phyloP scores from a whole-genome alignment of 2,888 invertebrate species.

The Nebria salina region DNA sequence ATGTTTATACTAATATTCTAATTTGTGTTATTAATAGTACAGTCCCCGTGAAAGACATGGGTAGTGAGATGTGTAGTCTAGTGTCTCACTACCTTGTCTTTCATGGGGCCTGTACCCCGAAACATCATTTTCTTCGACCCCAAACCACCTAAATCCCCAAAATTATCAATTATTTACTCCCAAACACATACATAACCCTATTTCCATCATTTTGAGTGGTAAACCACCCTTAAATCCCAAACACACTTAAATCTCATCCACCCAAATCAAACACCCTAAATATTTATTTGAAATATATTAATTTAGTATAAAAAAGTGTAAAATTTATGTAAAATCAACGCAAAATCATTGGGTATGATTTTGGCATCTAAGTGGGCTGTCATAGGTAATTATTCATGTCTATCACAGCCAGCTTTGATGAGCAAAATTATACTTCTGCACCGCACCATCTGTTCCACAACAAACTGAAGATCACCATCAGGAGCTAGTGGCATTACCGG shows the following conservation, averaged over 20 bases:
- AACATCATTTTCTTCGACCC: neutral
- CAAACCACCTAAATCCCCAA: neutral
- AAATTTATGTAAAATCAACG: neutral
- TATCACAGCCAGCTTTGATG: constrained; percentile 98
- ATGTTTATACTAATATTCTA: neutral
- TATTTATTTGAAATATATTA: no score
- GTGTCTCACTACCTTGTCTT: constrained; percentile 99
- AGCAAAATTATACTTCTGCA: constrained; percentile 69
- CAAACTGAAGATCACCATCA: constrained; percentile 3
- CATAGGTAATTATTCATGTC: constrained; percentile 72
- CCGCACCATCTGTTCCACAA: constrained; percentile 14
- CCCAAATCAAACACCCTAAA: no score
- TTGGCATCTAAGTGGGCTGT: constrained; percentile 84
- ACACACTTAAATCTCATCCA: no score
- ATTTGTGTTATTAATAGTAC: constrained; percentile 48
- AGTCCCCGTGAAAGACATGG: constrained; percentile 94
- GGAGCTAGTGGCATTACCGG: constrained; percentile 60
- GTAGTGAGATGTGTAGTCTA: constrained; percentile 91
- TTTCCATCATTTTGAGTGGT: no score
- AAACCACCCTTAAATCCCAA: neutral
- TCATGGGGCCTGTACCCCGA: constrained; percentile 74
- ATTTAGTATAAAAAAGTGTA: no score
- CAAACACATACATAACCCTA: neutral
- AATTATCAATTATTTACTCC: neutral
- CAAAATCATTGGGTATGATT: constrained; percentile 62